A percentile compares a stretch with the other conserved stretches of the same genome.
phyloP scores from a whole-genome alignment of 1,140 invertebrate genomes.

The Formica exsecta region DNA sequence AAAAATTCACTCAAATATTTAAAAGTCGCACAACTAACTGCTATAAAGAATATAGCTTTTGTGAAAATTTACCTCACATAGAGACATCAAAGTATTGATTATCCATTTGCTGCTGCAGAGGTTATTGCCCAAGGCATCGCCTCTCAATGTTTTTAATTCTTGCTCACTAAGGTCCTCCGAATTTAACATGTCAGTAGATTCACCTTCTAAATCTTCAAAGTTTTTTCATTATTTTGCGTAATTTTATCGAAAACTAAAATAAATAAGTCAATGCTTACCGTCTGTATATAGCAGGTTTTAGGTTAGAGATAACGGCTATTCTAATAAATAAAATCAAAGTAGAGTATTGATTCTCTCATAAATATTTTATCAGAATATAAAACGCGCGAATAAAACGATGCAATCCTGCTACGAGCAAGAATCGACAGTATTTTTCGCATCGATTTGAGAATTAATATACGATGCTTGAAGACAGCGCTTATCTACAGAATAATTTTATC shows the following conservation, averaged over 20 bases:
- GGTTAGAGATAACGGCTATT: too few relatives aligned
- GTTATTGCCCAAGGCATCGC: constrained; percentile 91
- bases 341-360: too few relatives aligned
- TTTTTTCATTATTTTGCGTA: constrained; percentile 1
- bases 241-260: not conserved
- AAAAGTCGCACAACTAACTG: not conserved
- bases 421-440: too few relatives aligned
- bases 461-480: too few relatives aligned
- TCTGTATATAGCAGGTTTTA: too few relatives aligned
- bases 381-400: too few relatives aligned
- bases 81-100: constrained; percentile 88
- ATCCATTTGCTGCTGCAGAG: constrained; percentile 92
- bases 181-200: constrained; percentile 65
- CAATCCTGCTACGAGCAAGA: too few relatives aligned
- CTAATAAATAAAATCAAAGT: too few relatives aligned
- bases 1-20: not conserved
- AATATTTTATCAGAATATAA: too few relatives aligned
- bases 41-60: not conserved
- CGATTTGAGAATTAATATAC: too few relatives aligned
- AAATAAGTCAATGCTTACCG: not conserved
- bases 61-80: constrained; percentile 82
- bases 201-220: not conserved
- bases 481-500: too few relatives aligned
- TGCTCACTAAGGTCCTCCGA: constrained; percentile 82
- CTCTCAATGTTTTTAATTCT: constrained; percentile 88